Percentiles rank a stretch among this genome's conserved stretches.
phyloP scores from a whole-genome alignment of 2,888 invertebrate genomes.

The Microctonus aethiopoides region DNA sequence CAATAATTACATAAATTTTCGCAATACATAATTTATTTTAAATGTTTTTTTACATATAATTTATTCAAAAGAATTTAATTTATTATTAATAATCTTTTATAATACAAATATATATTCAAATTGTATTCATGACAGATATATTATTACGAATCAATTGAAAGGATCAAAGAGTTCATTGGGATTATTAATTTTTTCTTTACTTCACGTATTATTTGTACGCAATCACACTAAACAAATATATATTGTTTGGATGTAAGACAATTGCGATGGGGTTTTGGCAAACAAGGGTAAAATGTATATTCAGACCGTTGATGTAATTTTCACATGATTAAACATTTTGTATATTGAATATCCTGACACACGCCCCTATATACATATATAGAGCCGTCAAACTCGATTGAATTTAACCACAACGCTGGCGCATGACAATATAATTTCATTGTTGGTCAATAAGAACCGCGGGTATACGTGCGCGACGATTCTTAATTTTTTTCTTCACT shows the following conservation, averaged over 20 bases:
- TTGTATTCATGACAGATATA: too few relatives aligned
- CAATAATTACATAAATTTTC: too few relatives aligned
- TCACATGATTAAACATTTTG: constrained; percentile 17
- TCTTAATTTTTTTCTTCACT: constrained; percentile 26
- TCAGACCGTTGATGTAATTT: constrained; percentile 14
- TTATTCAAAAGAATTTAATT: too few relatives aligned
- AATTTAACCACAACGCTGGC: background rate
- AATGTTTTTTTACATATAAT: too few relatives aligned
- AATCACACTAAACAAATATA: too few relatives aligned
- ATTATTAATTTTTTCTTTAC: background rate
- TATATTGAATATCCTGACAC: background rate
- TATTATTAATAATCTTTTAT: too few relatives aligned
- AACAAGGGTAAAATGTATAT: constrained; percentile 44
- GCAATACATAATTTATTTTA: too few relatives aligned
- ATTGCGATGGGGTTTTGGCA: constrained; percentile 50
- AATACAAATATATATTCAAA: too few relatives aligned
- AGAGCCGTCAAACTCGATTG: constrained; percentile 7
- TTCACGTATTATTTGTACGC: too few relatives aligned
- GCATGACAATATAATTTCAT: constrained; percentile 56
- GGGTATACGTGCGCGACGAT: constrained; percentile 41
- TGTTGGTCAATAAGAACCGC: constrained; percentile 56
- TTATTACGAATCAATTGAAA: background rate
- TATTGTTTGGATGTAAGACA: background rate
- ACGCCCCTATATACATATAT: constrained; percentile 14
- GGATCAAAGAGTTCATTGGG: background rate